These are phyloP conservation scores for Pammene aurita DNA, from an alignment of 2,888 invertebrate genomes.

Conservation along the genomic window DNA sequence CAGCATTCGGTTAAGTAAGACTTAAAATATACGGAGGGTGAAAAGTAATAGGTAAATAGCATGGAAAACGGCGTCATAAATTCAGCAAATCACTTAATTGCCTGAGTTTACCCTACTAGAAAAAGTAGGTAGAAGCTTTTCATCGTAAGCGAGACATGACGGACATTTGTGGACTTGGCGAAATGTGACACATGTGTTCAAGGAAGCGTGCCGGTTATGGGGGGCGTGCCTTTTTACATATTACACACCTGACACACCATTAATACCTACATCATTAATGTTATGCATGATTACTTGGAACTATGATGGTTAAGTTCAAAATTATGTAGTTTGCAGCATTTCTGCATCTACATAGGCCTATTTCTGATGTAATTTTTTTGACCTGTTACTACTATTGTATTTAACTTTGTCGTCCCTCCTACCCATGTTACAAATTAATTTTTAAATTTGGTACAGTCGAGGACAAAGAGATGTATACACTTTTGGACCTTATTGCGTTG, in stretches of 20 bases:
- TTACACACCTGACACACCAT: too few relatives aligned
- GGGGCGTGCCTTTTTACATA: conserved; percentile 16
- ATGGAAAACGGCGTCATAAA: background rate
- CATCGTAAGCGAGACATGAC: conserved; percentile 49
- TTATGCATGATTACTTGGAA: background rate
- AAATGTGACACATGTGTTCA: conserved; percentile 62
- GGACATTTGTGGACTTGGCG: conserved; percentile 43
- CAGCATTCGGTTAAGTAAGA: too few relatives aligned
- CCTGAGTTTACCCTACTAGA: conserved; percentile 1
- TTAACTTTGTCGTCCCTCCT: too few relatives aligned
- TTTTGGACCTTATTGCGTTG: too few relatives aligned
- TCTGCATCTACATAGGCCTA: too few relatives aligned
- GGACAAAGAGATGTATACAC: too few relatives aligned
- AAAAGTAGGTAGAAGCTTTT: conserved; percentile 42
- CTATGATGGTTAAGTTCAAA: background rate
- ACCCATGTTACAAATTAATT: too few relatives aligned
- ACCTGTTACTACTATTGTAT: too few relatives aligned
- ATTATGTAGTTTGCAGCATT: background rate
- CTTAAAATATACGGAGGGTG: too few relatives aligned
- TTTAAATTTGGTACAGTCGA: too few relatives aligned
- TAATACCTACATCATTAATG: background rate
- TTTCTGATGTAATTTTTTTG: too few relatives aligned
- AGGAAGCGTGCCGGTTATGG: conserved; percentile 49
- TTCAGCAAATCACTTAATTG: background rate
- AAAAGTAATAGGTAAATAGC: too few relatives aligned